phyloP scores from a whole-genome alignment of 2,113 vertebrate species.

The Illadopsis cleaveri region DNA sequence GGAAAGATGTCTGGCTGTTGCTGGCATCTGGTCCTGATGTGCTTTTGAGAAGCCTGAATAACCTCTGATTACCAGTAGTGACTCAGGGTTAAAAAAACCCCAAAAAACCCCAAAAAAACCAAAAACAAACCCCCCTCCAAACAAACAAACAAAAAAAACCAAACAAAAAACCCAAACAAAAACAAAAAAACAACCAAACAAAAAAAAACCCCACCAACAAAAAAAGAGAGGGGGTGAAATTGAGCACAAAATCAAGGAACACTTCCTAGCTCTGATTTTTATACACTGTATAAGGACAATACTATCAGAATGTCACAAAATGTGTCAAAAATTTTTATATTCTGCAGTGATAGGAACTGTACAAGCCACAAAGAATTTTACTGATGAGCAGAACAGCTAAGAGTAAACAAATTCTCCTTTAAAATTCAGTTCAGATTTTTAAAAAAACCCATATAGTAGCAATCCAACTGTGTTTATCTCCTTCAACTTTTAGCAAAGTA shows the following conservation, averaged over 20 bases:
- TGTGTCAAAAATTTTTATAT: neutral
- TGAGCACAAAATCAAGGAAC: slow-evolving; percentile 14
- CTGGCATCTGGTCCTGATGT: slow-evolving; percentile 36
- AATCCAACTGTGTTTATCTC: neutral
- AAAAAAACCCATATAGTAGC: neutral
- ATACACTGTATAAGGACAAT: neutral
- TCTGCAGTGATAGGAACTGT: neutral
- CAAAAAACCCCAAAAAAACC: no score
- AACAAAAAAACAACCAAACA: neutral
- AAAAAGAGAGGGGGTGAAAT: neutral
- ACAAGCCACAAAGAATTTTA: neutral
- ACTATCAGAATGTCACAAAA: slow-evolving; percentile 7
- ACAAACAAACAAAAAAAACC: no score
- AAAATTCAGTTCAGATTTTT: neutral
- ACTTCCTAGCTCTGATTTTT: neutral
- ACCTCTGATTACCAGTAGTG: slow-evolving; percentile 46
- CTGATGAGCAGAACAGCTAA: neutral
- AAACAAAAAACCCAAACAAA: neutral
- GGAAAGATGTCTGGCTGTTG: neutral
- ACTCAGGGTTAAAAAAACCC: neutral
- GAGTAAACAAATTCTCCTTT: slow-evolving; percentile 12
- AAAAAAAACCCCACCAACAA: neutral
- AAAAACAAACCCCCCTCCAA: neutral
- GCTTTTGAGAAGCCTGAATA: slow-evolving; percentile 59
- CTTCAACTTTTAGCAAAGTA: neutral